A percentile compares a stretch with the other conserved stretches of the same genome.
Conservation (phyloP, 2,888 invertebrate species). For the Hypsopygia costalis region DNA sequence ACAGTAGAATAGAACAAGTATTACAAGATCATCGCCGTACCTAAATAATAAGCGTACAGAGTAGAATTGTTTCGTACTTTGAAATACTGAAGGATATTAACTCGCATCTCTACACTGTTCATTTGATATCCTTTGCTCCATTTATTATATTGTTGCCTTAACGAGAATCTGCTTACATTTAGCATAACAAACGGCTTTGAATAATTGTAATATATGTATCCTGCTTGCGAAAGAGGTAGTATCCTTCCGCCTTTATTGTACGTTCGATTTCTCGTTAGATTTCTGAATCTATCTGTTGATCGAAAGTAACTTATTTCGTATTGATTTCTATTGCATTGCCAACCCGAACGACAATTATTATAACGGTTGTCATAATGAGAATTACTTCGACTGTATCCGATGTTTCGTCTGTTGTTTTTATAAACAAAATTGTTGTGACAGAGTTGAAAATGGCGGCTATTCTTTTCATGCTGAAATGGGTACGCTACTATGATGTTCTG, state of each 20-base stretch:
- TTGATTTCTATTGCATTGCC: constrained; percentile 27
- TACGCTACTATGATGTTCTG: constrained; percentile 56
- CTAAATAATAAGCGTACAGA: constrained; percentile 53
- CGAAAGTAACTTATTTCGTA: constrained; percentile 52
- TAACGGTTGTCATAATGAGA: neutral
- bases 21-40: constrained; percentile 31
- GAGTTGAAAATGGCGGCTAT: constrained; percentile 21
- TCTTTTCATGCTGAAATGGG: constrained; percentile 22
- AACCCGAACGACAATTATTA: neutral
- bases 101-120: constrained; percentile 11
- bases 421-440: constrained; percentile 54
- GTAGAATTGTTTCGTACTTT: constrained; percentile 66
- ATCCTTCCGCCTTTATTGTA: constrained; percentile 35
- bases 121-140: constrained; percentile 23
- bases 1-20: too few relatives aligned
- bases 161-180: constrained; percentile 45
- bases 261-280: constrained; percentile 42
- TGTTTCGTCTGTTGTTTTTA: constrained; percentile 18
- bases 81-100: constrained; percentile 61
- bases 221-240: constrained; percentile 44
- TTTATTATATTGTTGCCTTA: constrained; percentile 26
- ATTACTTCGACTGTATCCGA: neutral
- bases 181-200: constrained; percentile 48
- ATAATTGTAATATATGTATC: constrained; percentile 44
- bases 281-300: constrained; percentile 46